These are phyloP conservation scores for Plemyria rubiginata DNA, from an alignment of 2,888 invertebrate species.

Conservation along the genomic window DNA sequence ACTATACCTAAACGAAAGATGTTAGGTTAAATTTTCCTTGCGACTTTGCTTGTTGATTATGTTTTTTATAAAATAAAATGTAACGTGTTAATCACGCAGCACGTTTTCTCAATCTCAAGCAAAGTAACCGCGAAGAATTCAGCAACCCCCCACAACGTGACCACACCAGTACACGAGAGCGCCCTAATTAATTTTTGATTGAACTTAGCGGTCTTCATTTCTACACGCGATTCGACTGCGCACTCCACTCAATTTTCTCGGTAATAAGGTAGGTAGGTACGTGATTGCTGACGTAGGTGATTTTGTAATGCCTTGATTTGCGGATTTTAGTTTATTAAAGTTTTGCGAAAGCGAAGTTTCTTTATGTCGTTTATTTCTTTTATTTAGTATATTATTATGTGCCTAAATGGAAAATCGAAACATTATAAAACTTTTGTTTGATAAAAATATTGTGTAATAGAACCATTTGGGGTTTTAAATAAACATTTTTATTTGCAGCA, in stretches of 20 bases:
- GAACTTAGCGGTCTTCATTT: constrained; percentile 39
- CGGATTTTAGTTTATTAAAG: no score
- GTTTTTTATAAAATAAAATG: constrained; percentile 4
- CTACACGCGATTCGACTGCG: constrained; percentile 27
- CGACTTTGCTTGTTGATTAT: no score
- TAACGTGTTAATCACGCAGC: not conserved
- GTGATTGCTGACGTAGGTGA: constrained; percentile 8
- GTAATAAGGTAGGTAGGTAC: not conserved
- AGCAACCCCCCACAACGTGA: constrained; percentile 24
- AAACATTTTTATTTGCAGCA: no score
- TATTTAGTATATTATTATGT: no score
- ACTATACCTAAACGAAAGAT: no score
- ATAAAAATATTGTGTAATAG: no score
- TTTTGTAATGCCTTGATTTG: not conserved
- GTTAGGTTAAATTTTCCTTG: no score
- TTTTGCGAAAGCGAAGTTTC: no score
- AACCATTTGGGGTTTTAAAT: no score
- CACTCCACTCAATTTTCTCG: constrained; percentile 28
- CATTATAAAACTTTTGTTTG: no score
- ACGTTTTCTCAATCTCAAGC: not conserved
- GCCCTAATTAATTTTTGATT: constrained; percentile 46
- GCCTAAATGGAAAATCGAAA: no score
- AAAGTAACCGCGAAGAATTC: not conserved
- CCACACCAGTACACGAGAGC: constrained; percentile 24
- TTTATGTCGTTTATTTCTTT: no score